These are phyloP conservation scores for Parnassius glacialis DNA, from an alignment of 2,888 invertebrate species.

Conservation along the genomic window DNA sequence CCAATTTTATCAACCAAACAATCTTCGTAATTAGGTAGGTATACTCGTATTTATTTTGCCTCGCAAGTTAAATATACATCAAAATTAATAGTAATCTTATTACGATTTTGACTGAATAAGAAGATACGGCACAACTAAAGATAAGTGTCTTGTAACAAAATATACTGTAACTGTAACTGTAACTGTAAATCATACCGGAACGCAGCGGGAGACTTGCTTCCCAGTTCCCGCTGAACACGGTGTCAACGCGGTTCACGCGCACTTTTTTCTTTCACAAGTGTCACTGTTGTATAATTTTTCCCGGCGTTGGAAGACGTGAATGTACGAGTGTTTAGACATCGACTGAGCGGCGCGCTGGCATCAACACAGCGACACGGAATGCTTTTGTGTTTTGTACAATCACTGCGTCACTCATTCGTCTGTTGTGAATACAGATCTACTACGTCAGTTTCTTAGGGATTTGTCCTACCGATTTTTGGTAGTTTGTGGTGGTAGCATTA, in stretches of 20 bases:
- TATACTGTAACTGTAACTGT: too few species aligned
- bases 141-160: too few species aligned
- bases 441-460: not conserved
- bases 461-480: not conserved
- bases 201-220: constrained; percentile 18
- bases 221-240: constrained; percentile 12
- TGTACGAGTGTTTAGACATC: constrained; percentile 32
- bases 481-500: too few species aligned
- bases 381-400: constrained; percentile 62
- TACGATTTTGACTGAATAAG: too few species aligned
- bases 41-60: too few species aligned
- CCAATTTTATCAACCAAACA: not conserved
- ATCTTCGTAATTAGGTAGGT: too few species aligned
- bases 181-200: constrained; percentile 2
- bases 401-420: constrained; percentile 47
- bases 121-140: too few species aligned
- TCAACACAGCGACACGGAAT: constrained; percentile 48
- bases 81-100: too few species aligned
- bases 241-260: constrained; percentile 4
- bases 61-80: too few species aligned
- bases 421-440: not conserved
- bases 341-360: constrained; percentile 53
- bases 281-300: constrained; percentile 6
- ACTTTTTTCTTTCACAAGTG: constrained; percentile 8
- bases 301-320: constrained; percentile 14